Evolutionary conservation across 1,140 invertebrate genomes (phyloP).

Genomic region (Chrysoperla carnea): DNA sequence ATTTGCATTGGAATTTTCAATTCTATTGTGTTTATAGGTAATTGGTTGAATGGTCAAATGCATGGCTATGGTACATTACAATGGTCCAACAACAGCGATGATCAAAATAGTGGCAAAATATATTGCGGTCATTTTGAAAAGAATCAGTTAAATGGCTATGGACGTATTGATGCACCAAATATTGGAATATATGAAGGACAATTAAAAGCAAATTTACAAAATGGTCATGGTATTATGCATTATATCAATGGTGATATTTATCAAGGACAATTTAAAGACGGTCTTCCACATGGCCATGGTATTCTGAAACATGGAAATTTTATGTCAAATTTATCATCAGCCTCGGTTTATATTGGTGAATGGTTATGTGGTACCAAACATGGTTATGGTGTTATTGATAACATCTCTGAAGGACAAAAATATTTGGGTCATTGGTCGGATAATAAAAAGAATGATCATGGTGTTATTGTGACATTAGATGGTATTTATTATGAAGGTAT

Average conservation of each 20-base stretch:
- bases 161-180: conserved; percentile 44
- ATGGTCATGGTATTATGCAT: conserved; percentile 61
- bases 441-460: conserved; percentile 61
- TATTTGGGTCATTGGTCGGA: conserved; percentile 77
- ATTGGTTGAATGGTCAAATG: conserved; percentile 63
- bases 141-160: conserved; percentile 55
- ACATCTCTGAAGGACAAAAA: conserved; percentile 70
- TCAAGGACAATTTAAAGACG: conserved; percentile 72
- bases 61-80: conserved; percentile 65
- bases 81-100: conserved; percentile 39
- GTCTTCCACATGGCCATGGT: conserved; percentile 66
- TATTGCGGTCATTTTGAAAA: conserved; percentile 65
- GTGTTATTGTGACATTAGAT: conserved; percentile 70
- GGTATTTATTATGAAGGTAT: conserved; percentile 80
- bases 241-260: conserved; percentile 52
- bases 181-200: conserved; percentile 57
- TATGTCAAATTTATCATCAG: conserved; percentile 35
- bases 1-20: too few species aligned
- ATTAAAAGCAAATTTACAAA: conserved; percentile 69
- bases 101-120: conserved; percentile 30
- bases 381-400: conserved; percentile 77
- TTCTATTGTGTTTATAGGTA: conserved; percentile 13
- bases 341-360: conserved; percentile 72
- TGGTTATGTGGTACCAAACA: conserved; percentile 56
- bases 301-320: conserved; percentile 63